Percentiles rank a stretch among this genome's conserved stretches.
Evolutionary conservation across 1,140 invertebrate species (phyloP).

Genomic region (Cyrtorhinus lividipennis): DNA sequence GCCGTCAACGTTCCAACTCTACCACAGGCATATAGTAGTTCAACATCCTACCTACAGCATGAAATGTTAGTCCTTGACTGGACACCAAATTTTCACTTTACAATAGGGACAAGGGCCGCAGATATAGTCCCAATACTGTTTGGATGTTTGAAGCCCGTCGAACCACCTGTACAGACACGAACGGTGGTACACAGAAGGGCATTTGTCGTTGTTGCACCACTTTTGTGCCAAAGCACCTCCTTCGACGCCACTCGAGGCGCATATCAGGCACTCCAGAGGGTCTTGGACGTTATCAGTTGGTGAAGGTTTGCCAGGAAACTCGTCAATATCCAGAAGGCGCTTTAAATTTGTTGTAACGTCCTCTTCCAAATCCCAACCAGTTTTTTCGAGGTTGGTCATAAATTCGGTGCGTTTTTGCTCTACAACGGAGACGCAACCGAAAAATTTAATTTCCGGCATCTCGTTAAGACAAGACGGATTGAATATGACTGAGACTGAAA

Average conservation of each 20-base stretch:
- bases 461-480: not conserved
- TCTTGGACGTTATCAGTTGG: not conserved
- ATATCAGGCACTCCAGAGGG: not conserved
- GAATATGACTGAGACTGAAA: not conserved
- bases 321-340: not conserved
- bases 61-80: not conserved
- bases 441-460: not conserved
- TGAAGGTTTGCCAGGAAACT: not conserved
- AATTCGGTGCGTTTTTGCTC: not conserved
- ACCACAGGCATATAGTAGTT: too few relatives aligned
- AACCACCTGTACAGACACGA: conserved; percentile 4
- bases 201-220: conserved; percentile 7
- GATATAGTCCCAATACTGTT: not conserved
- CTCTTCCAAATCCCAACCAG: not conserved
- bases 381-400: not conserved
- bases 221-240: not conserved
- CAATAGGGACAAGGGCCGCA: not conserved
- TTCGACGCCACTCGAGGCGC: not conserved
- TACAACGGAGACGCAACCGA: not conserved
- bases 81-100: not conserved
- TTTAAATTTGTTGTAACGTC: not conserved
- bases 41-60: too few relatives aligned
- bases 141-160: not conserved
- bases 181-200: not conserved
- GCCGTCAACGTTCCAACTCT: too few relatives aligned